Evolutionary conservation across 2,888 invertebrate genomes (phyloP).

Genomic region (Microplitis deprimator): DNA sequence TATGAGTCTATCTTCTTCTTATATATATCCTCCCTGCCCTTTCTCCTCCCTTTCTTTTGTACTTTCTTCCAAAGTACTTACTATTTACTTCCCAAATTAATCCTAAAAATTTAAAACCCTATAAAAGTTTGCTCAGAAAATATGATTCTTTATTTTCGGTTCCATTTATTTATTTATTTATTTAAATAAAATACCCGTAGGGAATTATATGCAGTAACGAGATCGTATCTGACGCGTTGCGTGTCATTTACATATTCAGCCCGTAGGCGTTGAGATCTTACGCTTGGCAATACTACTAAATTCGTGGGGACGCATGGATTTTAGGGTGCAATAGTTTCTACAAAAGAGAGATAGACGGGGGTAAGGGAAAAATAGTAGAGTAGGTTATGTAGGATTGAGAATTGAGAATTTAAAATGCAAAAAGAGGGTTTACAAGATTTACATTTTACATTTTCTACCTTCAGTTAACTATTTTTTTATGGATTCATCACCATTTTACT

Average conservation of each 20-base stretch:
- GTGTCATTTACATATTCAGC: conserved; percentile 68
- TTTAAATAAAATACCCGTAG: not conserved
- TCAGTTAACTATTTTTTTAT: not conserved
- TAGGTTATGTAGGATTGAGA: too few relatives aligned
- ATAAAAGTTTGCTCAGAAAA: too few relatives aligned
- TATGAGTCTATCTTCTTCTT: conserved; percentile 41
- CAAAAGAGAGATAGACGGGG: not conserved
- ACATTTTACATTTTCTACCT: not conserved
- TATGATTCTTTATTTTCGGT: too few relatives aligned
- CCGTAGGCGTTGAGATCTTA: conserved; percentile 60
- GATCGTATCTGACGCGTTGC: conserved; percentile 62
- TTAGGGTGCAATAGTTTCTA: conserved; percentile 14
- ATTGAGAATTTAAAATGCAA: too few relatives aligned
- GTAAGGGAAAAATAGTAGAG: conserved; percentile 4
- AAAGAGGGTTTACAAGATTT: not conserved
- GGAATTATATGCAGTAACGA: conserved; percentile 55
- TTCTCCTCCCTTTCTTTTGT: not conserved
- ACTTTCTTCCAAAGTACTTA: conserved; percentile 23
- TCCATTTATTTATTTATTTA: conserved; percentile 3
- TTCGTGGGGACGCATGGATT: conserved; percentile 24
- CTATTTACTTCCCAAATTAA: conserved; percentile 1
- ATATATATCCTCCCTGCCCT: not conserved
- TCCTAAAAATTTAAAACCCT: not conserved
- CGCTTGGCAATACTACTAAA: conserved; percentile 47
- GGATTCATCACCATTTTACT: not conserved